These are phyloP conservation scores for Rhinichthys klamathensis DNA, from an alignment of 2,113 vertebrate genomes.

Conservation along the genomic window DNA sequence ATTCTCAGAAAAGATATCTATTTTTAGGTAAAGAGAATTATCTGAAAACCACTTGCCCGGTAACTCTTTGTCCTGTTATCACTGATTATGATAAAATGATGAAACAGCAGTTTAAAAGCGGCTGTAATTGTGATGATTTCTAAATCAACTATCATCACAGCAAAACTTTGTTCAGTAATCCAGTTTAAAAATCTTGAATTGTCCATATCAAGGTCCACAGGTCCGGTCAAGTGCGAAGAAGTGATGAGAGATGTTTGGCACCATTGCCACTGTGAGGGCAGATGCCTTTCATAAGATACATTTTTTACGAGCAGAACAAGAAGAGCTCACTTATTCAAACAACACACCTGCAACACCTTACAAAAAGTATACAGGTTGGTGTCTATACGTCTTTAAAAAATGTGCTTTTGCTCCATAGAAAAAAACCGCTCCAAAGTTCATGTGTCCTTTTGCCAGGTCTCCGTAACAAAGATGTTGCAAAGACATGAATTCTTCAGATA, in stretches of 20 bases:
- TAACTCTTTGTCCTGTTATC: slow-evolving; percentile 17
- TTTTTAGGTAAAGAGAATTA: background rate
- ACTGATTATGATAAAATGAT: background rate
- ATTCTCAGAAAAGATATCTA: background rate
- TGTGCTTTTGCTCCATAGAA: background rate
- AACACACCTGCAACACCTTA: background rate
- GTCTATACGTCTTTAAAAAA: background rate
- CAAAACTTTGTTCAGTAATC: slow-evolving; percentile 37
- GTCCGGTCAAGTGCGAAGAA: background rate
- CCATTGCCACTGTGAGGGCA: background rate
- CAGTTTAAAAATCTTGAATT: background rate
- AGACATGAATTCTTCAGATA: background rate
- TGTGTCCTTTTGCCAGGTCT: slow-evolving; percentile 3
- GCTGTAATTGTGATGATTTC: background rate
- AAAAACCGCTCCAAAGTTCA: background rate
- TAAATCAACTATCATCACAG: background rate
- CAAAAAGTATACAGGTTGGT: background rate
- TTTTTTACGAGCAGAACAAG: background rate
- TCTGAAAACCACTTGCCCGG: slow-evolving; percentile 33
- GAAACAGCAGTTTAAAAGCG: background rate
- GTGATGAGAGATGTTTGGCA: background rate
- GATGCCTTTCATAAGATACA: background rate
- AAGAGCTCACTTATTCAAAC: background rate
- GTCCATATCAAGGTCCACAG: slow-evolving; percentile 6
- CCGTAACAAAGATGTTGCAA: background rate